Evolutionary conservation across 2,888 invertebrate species (phyloP).

Genomic region (Cerastis leucographa): DNA sequence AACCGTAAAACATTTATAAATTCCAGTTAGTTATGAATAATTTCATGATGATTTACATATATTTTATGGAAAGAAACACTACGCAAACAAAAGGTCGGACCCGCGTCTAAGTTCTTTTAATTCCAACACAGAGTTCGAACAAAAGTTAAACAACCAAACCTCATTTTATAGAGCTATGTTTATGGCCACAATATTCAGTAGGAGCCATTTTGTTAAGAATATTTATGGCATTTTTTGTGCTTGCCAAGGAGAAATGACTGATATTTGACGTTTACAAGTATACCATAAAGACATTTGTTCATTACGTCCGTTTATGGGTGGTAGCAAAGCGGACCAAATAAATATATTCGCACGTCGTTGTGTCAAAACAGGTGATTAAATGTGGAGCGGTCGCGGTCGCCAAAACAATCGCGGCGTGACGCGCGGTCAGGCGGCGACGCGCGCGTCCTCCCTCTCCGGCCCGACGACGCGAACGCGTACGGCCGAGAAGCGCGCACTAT

Average conservation of each 20-base stretch:
- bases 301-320: slow-evolving; percentile 84
- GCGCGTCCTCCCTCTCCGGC: slow-evolving; percentile 48
- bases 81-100: slow-evolving; percentile 83
- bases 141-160: slow-evolving; percentile 88
- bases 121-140: slow-evolving; percentile 83
- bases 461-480: slow-evolving; percentile 45
- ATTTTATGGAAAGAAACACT: slow-evolving; percentile 81
- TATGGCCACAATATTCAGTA: slow-evolving; percentile 89
- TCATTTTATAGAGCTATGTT: slow-evolving; percentile 87
- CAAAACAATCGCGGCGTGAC: slow-evolving; percentile 70
- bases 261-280: slow-evolving; percentile 89
- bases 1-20: slow-evolving; percentile 83
- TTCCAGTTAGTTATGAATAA: slow-evolving; percentile 88
- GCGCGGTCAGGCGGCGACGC: slow-evolving; percentile 50
- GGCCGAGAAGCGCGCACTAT: slow-evolving; percentile 82
- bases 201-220: slow-evolving; percentile 88
- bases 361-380: slow-evolving; percentile 79
- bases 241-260: slow-evolving; percentile 82
- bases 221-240: slow-evolving; percentile 88
- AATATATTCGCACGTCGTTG: slow-evolving; percentile 84
- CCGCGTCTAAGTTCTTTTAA: slow-evolving; percentile 84
- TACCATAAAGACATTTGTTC: slow-evolving; percentile 88
- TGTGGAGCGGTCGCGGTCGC: slow-evolving; percentile 65
- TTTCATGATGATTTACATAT: slow-evolving; percentile 86
- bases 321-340: slow-evolving; percentile 80